A percentile compares a stretch with the other conserved stretches of the same genome.
Evolutionary conservation across 2,797 vertebrate species (phyloP).

Genomic region (Hypotaenidia okinawae): DNA sequence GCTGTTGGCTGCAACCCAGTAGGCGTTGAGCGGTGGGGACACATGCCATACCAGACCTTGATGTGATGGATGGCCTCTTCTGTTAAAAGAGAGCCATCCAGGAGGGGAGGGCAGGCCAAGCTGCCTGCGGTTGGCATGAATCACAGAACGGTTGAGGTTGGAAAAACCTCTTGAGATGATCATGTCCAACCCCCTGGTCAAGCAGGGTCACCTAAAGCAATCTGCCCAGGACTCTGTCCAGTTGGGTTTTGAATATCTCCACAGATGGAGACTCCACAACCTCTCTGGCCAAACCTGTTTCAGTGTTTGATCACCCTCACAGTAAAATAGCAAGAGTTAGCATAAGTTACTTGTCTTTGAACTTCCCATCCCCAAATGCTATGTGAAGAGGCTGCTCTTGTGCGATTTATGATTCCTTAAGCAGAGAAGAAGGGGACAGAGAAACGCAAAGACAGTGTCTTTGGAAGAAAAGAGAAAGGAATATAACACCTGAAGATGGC

Average conservation of each 20-base stretch:
- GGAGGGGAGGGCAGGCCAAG: constrained; percentile 18
- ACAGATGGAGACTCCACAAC: constrained; percentile 10
- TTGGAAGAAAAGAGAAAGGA: background rate
- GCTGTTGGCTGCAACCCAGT: constrained; percentile 71
- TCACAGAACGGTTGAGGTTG: constrained; percentile 40
- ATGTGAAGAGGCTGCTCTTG: background rate
- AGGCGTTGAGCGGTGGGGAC: constrained; percentile 70
- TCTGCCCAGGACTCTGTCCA: background rate
- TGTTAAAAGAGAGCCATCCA: background rate
- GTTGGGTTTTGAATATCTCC: background rate
- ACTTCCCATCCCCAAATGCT: background rate
- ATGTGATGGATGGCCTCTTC: constrained; percentile 13
- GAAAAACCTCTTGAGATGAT: constrained; percentile 4
- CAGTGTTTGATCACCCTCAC: background rate
- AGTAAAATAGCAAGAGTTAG: background rate
- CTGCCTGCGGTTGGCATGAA: background rate
- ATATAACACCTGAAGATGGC: background rate
- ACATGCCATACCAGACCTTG: constrained; percentile 68
- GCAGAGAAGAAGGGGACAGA: background rate
- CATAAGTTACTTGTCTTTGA: background rate
- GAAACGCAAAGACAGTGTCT: background rate
- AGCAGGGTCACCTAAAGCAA: background rate
- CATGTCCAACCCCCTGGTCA: background rate
- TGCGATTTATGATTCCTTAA: constrained; percentile 57
- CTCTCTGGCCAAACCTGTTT: constrained; percentile 17